Evolutionary conservation across 2,888 invertebrate genomes (phyloP).

Genomic region (Esperia sulphurella): DNA sequence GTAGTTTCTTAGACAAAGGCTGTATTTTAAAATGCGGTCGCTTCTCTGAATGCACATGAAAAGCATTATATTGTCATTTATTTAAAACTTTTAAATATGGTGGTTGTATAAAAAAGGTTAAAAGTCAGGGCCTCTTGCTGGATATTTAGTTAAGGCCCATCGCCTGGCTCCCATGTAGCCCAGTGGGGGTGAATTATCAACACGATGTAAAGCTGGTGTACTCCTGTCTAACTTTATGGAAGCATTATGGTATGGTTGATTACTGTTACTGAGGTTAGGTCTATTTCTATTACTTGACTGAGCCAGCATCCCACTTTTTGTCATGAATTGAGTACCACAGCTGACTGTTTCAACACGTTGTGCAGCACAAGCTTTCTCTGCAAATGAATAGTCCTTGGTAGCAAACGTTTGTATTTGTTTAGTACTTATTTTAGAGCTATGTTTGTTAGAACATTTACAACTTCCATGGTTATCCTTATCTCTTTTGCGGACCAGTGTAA

Average conservation of each 20-base stretch:
- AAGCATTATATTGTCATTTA: too few relatives aligned
- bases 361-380: slow-evolving; percentile 46
- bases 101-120: slow-evolving; percentile 17
- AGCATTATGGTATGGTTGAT: too few relatives aligned
- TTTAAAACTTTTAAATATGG: too few relatives aligned
- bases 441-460: slow-evolving; percentile 31
- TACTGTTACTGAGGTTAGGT: not conserved
- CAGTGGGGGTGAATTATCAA: not conserved
- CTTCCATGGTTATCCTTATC: slow-evolving; percentile 24
- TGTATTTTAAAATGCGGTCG: too few relatives aligned
- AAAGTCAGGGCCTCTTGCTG: slow-evolving; percentile 57
- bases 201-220: too few relatives aligned
- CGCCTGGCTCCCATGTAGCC: slow-evolving; percentile 31
- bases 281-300: slow-evolving; percentile 8
- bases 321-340: slow-evolving; percentile 35
- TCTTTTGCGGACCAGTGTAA: slow-evolving; percentile 44
- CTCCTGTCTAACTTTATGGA: too few relatives aligned
- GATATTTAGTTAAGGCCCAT: slow-evolving; percentile 51
- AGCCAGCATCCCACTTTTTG: too few relatives aligned
- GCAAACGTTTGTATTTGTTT: slow-evolving; percentile 38
- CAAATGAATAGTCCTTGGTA: slow-evolving; percentile 10
- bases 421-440: slow-evolving; percentile 17
- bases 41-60: too few relatives aligned
- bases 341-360: slow-evolving; percentile 25
- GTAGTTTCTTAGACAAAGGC: too few relatives aligned